Percentiles rank a stretch among this genome's conserved stretches.
phyloP scores from a whole-genome alignment of 2,797 vertebrate species.

The Platyrinchus mystaceus region DNA sequence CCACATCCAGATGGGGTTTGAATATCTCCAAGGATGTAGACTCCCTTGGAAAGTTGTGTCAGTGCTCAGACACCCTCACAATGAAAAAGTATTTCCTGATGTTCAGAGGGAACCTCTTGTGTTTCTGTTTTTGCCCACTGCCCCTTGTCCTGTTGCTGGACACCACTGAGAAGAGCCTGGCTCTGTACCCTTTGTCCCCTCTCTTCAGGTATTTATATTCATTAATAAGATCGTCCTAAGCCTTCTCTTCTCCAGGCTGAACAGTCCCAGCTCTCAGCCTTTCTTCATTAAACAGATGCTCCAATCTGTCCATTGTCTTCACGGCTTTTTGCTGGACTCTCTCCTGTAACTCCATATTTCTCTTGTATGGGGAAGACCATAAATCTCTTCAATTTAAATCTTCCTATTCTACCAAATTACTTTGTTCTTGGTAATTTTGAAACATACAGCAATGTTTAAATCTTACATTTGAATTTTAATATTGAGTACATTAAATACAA shows the following conservation, averaged over 20 bases:
- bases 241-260: background rate
- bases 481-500: background rate
- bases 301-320: background rate
- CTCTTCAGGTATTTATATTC: background rate
- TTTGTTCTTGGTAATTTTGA: background rate
- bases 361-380: background rate
- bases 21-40: background rate
- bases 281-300: background rate
- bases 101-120: background rate
- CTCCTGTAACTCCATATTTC: background rate
- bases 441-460: background rate
- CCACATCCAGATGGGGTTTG: fast-evolving
- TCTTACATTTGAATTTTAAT: background rate
- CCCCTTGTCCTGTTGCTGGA: background rate
- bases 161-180: background rate
- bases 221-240: background rate
- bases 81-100: background rate
- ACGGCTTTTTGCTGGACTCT: background rate
- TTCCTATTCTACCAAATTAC: background rate
- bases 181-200: background rate
- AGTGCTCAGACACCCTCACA: background rate
- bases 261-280: background rate
- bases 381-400: background rate
- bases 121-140: background rate
- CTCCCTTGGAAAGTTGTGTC: background rate